Conservation (phyloP, 2,113 vertebrate genomes). For the Labrus mixtus region DNA sequence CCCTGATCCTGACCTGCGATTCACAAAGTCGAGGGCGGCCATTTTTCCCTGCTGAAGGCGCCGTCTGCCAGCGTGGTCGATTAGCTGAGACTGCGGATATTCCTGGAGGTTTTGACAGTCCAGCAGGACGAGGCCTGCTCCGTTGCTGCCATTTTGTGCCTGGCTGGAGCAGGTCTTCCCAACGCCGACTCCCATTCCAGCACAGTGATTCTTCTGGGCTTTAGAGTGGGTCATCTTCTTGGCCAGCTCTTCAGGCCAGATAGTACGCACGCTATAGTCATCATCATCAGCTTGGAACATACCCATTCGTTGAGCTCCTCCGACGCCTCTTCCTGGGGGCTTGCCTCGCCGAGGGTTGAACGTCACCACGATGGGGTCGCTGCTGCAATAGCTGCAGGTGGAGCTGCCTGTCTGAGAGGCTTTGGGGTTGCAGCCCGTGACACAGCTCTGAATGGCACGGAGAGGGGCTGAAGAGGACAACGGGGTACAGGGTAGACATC, state of each 20-base stretch:
- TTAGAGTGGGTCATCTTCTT: constrained; percentile 86
- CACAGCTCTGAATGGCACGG: constrained; percentile 84
- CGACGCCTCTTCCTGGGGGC: constrained; percentile 71
- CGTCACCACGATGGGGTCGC: constrained; percentile 89
- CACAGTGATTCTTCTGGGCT: constrained; percentile 75
- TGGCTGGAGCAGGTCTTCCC: constrained; percentile 60
- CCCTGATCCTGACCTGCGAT: constrained; percentile 61
- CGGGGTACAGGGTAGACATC: constrained; percentile 85
- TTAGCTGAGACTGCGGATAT: constrained; percentile 78
- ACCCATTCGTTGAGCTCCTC: constrained; percentile 60
- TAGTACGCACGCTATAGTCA: constrained; percentile 86
- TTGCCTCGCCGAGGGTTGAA: constrained; percentile 84
- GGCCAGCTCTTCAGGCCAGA: constrained; percentile 88
- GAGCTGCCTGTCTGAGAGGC: constrained; percentile 85
- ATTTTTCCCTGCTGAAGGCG: constrained; percentile 85
- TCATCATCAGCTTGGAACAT: constrained; percentile 80
- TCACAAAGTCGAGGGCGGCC: constrained; percentile 85
- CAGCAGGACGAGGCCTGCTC: constrained; percentile 77
- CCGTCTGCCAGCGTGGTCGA: constrained; percentile 79
- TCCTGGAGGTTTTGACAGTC: constrained; percentile 86
- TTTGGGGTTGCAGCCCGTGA: constrained; percentile 85
- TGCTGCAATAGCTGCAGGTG: constrained; percentile 90
- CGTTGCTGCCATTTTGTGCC: constrained; percentile 70
- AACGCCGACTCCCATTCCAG: constrained; percentile 58
- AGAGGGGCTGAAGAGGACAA: constrained; percentile 82